Conservation (phyloP, 2,888 invertebrate species). For the Andrena bucephala region DNA sequence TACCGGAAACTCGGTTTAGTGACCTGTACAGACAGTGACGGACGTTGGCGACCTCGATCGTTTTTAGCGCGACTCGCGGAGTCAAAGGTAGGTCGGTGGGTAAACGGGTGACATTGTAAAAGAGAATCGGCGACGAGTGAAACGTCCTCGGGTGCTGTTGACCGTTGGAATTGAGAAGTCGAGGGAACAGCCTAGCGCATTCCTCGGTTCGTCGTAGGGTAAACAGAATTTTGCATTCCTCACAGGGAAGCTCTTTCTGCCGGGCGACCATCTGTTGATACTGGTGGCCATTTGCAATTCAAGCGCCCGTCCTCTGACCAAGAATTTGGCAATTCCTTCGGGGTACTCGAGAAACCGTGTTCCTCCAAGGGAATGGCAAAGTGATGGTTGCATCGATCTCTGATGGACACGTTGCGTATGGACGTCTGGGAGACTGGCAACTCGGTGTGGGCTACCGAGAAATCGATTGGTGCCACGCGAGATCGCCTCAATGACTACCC, state of each 20-base stretch:
- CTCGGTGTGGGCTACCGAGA: slow-evolving; percentile 63
- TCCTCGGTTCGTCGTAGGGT: background rate
- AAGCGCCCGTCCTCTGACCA: background rate
- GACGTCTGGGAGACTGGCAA: slow-evolving; percentile 11
- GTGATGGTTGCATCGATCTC: background rate
- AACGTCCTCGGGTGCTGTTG: slow-evolving; percentile 35
- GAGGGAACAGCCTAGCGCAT: background rate
- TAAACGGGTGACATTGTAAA: slow-evolving; percentile 53
- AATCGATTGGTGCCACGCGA: slow-evolving; percentile 77
- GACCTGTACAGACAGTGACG: slow-evolving; percentile 72
- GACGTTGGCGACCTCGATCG: slow-evolving; percentile 82
- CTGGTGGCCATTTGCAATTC: background rate
- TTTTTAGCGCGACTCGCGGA: slow-evolving; percentile 78
- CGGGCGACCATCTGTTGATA: background rate
- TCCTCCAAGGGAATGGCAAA: background rate
- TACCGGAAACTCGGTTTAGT: slow-evolving; percentile 74
- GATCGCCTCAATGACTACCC: slow-evolving; percentile 33
- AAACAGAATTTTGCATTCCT: slow-evolving; percentile 27
- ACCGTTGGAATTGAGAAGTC: slow-evolving; percentile 30
- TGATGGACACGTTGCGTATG: background rate
- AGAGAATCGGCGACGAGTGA: slow-evolving; percentile 44
- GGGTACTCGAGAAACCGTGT: background rate
- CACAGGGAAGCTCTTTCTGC: background rate
- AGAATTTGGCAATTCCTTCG: background rate
- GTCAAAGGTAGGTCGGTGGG: slow-evolving; percentile 64